Evolutionary conservation across 2,113 vertebrate species (phyloP).

Genomic region (Notiomystis cincta): DNA sequence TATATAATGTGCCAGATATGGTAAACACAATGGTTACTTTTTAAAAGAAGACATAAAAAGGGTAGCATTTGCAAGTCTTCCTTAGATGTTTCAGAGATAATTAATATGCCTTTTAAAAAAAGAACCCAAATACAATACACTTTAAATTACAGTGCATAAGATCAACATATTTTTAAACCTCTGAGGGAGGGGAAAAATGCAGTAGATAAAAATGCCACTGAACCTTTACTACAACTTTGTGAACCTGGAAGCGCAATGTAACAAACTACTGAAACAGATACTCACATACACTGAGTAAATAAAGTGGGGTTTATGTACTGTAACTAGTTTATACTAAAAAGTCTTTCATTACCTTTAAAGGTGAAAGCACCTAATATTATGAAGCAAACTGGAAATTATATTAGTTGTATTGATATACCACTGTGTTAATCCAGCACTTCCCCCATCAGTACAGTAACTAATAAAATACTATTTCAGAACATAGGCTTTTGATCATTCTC

Average conservation of each 20-base stretch:
- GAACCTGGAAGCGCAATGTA: neutral
- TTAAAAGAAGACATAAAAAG: neutral
- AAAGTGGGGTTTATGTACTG: neutral
- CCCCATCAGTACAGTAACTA: neutral
- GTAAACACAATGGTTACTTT: neutral
- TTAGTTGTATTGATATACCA: neutral
- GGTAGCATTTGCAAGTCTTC: neutral
- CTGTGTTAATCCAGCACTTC: neutral
- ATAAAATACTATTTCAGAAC: neutral
- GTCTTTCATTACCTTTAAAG: neutral
- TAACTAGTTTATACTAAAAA: neutral
- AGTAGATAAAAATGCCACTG: neutral
- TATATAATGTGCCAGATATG: neutral
- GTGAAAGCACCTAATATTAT: neutral
- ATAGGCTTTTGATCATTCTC: neutral
- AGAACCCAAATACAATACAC: neutral
- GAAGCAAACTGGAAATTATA: neutral
- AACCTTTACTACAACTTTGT: neutral
- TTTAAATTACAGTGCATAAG: neutral
- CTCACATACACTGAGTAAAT: neutral
- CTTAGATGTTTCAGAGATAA: neutral
- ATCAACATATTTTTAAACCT: neutral
- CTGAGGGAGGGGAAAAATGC: neutral
- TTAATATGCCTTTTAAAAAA: neutral
- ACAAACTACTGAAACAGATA: neutral